phyloP scores from a whole-genome alignment of 2,888 invertebrate species.

The Hanleya hanleyi region DNA sequence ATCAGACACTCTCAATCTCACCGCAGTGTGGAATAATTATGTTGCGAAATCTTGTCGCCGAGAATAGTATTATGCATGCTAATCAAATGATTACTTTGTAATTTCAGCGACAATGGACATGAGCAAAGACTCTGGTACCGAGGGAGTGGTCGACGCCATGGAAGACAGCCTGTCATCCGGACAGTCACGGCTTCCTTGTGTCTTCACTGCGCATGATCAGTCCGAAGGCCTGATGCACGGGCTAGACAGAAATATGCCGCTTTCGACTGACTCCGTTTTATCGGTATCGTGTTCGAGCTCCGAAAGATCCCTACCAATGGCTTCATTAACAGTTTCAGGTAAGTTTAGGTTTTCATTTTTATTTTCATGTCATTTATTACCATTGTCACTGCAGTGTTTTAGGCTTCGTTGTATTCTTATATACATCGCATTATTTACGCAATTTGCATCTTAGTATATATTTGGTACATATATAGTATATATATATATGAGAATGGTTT shows the following conservation, averaged over 20 bases:
- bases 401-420: too few relatives aligned
- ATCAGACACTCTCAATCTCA: too few relatives aligned
- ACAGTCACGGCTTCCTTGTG: not conserved
- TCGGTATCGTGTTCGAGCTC: not conserved
- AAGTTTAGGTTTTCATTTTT: too few relatives aligned
- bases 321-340: not conserved
- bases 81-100: not conserved
- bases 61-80: not conserved
- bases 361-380: too few relatives aligned
- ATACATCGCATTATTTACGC: too few relatives aligned
- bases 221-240: not conserved
- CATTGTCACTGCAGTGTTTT: too few relatives aligned
- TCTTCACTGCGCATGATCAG: not conserved
- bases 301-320: not conserved
- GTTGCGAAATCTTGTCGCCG: not conserved
- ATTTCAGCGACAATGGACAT: slow-evolving; percentile 5
- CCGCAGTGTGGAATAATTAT: too few relatives aligned
- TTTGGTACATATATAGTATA: too few relatives aligned
- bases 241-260: not conserved
- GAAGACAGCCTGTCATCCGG: not conserved
- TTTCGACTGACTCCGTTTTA: not conserved
- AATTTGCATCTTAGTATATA: too few relatives aligned
- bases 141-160: not conserved
- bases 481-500: too few relatives aligned
- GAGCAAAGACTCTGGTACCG: not conserved